Conservation (phyloP, 2,797 vertebrate genomes). For the Momotus momota region DNA sequence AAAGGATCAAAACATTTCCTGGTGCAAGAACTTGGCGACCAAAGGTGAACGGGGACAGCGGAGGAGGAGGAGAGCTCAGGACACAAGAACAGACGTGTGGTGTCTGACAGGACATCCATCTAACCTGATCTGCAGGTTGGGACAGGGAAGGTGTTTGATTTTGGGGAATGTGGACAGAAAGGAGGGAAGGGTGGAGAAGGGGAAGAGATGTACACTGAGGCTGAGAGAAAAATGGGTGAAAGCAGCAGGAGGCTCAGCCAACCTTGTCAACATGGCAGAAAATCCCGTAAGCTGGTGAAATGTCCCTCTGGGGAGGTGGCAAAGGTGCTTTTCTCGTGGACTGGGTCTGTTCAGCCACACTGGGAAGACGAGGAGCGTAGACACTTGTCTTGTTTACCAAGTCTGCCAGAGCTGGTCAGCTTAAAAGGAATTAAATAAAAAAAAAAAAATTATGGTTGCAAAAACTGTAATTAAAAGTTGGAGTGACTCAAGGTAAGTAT, state of each 20-base stretch:
- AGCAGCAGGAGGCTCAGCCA: background rate
- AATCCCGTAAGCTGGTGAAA: background rate
- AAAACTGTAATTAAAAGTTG: background rate
- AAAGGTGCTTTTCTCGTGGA: background rate
- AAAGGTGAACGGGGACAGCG: background rate
- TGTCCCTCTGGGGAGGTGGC: background rate
- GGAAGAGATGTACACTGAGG: background rate
- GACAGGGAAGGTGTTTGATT: background rate
- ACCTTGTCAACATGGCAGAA: background rate
- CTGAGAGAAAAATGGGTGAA: background rate
- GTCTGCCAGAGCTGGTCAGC: background rate
- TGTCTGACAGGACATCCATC: background rate
- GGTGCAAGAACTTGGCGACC: background rate
- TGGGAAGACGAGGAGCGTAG: background rate
- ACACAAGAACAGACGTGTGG: background rate
- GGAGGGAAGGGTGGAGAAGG: background rate
- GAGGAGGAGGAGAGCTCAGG: background rate
- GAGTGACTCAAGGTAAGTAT: background rate
- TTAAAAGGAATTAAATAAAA: background rate
- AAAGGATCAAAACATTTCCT: background rate
- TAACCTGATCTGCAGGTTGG: background rate
- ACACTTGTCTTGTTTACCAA: background rate
- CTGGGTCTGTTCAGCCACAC: background rate
- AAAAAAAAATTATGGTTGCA: background rate
- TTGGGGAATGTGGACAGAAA: background rate